Percentiles rank a stretch among this genome's conserved stretches.
phyloP scores from a whole-genome alignment of 2,797 vertebrate species.

The Sebastes diploproa region DNA sequence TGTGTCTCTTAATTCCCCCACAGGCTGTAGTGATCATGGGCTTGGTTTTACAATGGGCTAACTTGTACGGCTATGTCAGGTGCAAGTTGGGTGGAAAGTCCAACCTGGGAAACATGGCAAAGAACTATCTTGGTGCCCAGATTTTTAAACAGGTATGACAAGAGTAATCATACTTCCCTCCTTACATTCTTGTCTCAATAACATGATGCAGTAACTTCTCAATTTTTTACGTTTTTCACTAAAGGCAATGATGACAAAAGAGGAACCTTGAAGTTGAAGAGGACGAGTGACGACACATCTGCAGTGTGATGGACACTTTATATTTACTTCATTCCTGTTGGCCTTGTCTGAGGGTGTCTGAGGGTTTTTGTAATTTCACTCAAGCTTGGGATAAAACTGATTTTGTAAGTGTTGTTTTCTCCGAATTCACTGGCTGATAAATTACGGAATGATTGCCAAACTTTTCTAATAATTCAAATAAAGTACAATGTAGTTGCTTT shows the following conservation, averaged over 20 bases:
- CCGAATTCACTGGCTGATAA: background rate
- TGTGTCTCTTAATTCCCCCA: background rate
- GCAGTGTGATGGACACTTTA: background rate
- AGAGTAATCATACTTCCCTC: background rate
- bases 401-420: background rate
- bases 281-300: background rate
- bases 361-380: background rate
- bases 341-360: slow-evolving; percentile 2
- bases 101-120: slow-evolving; percentile 88
- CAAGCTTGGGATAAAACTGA: background rate
- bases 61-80: slow-evolving; percentile 91
- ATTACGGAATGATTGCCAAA: background rate
- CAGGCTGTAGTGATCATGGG: slow-evolving; percentile 94
- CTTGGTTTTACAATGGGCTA: slow-evolving; percentile 91
- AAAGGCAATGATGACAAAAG: slow-evolving; percentile 70
- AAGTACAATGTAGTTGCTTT: background rate
- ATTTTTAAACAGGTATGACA: slow-evolving; percentile 88
- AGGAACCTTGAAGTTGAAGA: slow-evolving; percentile 45
- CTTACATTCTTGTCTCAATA: background rate
- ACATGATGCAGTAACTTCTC: background rate
- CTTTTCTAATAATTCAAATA: background rate
- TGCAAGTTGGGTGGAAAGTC: slow-evolving; percentile 90
- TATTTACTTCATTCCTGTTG: slow-evolving; percentile 9
- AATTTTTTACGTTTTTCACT: background rate
- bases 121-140: slow-evolving; percentile 86